Evolutionary conservation across 2,113 vertebrate species (phyloP).

Genomic region (Rostratula benghalensis): DNA sequence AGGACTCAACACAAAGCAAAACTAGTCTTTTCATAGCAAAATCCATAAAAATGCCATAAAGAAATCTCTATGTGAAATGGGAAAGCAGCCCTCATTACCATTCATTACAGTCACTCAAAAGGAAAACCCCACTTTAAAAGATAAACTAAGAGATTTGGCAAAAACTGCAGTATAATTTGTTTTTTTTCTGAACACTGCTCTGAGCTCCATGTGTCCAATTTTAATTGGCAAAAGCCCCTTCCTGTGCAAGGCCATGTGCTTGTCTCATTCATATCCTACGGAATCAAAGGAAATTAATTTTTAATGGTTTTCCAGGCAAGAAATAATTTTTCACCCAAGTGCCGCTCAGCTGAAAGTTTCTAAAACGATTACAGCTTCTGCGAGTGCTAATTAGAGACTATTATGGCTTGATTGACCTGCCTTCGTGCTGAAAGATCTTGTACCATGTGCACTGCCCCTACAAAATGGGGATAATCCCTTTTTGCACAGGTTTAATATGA

Average conservation of each 20-base stretch:
- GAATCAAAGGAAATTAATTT: conserved; percentile 32
- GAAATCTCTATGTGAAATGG: not conserved
- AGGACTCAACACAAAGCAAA: not conserved
- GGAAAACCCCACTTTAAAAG: not conserved
- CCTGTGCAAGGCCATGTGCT: not conserved
- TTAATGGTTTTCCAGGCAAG: conserved; percentile 31
- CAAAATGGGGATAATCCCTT: not conserved
- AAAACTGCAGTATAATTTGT: not conserved
- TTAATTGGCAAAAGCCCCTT: conserved; percentile 21
- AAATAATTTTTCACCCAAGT: conserved; percentile 1
- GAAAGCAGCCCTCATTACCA: accelerated
- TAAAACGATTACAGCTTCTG: conserved; percentile 4
- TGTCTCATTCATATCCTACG: not conserved
- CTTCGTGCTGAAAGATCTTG: not conserved
- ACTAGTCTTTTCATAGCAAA: not conserved
- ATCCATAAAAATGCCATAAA: not conserved
- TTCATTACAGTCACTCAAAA: not conserved
- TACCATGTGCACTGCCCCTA: not conserved
- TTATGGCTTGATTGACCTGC: conserved; percentile 41
- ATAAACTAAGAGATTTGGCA: not conserved
- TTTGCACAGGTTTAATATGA: not conserved
- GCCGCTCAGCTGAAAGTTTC: not conserved
- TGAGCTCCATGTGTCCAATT: not conserved
- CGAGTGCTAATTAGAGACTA: conserved; percentile 5
- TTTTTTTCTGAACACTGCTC: not conserved